A percentile compares a stretch with the other conserved stretches of the same genome.
Conservation (phyloP, 2,797 vertebrate genomes). For the Oryzias sinensis region DNA sequence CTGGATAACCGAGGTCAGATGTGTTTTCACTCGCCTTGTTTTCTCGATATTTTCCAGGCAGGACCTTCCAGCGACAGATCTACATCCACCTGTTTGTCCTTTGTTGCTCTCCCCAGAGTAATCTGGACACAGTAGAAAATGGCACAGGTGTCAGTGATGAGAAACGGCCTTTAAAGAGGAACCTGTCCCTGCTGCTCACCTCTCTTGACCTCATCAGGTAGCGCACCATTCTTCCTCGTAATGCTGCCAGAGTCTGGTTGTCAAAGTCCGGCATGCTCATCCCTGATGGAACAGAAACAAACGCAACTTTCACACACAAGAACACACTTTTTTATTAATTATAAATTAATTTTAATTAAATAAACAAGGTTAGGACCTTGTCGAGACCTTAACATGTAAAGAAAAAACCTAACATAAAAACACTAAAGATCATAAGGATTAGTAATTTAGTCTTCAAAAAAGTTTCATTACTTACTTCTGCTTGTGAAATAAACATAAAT, state of each 20-base stretch:
- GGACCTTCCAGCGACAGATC: constrained; percentile 94
- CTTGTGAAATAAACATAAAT: too few species aligned
- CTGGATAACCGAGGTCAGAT: not conserved
- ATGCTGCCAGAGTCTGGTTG: constrained; percentile 92
- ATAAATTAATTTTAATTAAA: too few species aligned
- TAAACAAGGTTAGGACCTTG: too few species aligned
- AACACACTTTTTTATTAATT: not conserved
- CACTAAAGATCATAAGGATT: too few species aligned
- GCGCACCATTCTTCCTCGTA: constrained; percentile 94
- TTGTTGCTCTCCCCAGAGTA: constrained; percentile 93
- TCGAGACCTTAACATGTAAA: too few species aligned
- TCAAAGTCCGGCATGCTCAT: constrained; percentile 97
- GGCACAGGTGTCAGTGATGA: not conserved
- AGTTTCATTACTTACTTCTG: too few species aligned
- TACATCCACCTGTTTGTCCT: constrained; percentile 96
- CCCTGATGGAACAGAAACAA: constrained; percentile 67
- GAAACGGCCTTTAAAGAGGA: not conserved
- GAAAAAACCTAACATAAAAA: too few species aligned
- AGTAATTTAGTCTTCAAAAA: too few species aligned
- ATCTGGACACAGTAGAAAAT: constrained; percentile 74
- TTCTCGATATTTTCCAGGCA: constrained; percentile 96
- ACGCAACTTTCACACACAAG: not conserved
- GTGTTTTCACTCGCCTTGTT: constrained; percentile 81
- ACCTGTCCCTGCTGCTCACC: constrained; percentile 66
- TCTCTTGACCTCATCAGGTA: constrained; percentile 96